Conservation (phyloP, 2,797 vertebrate genomes). For the Myotis myotis region DNA sequence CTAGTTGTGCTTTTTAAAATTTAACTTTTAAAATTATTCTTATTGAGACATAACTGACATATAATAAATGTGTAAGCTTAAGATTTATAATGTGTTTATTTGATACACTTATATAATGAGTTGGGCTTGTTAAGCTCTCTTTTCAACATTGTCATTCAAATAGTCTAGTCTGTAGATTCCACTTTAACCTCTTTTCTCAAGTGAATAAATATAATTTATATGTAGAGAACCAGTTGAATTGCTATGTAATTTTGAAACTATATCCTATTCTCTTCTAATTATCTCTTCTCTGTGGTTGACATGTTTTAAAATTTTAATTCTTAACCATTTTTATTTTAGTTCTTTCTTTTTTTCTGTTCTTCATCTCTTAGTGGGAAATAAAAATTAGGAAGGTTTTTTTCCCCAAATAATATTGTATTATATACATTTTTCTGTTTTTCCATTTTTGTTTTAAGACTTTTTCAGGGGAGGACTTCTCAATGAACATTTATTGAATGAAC, state of each 20-base stretch:
- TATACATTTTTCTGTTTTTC: not conserved
- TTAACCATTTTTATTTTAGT: not conserved
- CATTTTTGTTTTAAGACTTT: constrained; percentile 28
- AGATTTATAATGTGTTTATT: not conserved
- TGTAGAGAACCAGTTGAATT: not conserved
- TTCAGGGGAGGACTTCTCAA: not conserved
- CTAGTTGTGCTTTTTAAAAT: not conserved
- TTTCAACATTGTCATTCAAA: not conserved
- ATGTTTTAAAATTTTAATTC: constrained; percentile 2
- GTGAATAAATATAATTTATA: constrained; percentile 6
- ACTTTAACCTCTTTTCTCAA: constrained; percentile 18
- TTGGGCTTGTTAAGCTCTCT: not conserved
- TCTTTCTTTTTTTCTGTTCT: not conserved
- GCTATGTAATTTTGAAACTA: not conserved
- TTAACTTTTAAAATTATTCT: not conserved
- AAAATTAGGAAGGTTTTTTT: not conserved
- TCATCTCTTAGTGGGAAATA: not conserved
- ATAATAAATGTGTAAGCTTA: not conserved
- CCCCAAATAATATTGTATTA: not conserved
- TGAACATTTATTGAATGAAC: constrained; percentile 26
- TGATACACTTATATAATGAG: not conserved
- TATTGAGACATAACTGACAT: not conserved
- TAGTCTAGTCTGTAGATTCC: not conserved
- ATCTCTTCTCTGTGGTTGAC: not conserved
- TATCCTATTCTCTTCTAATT: not conserved